These are phyloP conservation scores for Potorous gilbertii DNA, from an alignment of 2,797 vertebrate genomes.

Conservation along the genomic window DNA sequence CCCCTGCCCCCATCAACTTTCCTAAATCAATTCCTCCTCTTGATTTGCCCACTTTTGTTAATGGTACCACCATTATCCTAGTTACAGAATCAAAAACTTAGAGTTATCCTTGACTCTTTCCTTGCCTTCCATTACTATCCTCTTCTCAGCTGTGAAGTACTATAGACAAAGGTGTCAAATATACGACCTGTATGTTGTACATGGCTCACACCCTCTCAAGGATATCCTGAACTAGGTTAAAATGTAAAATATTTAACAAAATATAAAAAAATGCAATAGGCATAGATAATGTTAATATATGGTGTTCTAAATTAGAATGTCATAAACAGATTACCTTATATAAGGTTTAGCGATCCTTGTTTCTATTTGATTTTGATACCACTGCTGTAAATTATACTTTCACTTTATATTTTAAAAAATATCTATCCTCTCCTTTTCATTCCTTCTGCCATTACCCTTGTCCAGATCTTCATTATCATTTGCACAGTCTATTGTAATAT, in stretches of 20 bases:
- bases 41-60: neutral
- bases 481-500: neutral
- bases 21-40: neutral
- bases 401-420: neutral
- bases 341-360: neutral
- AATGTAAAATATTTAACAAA: neutral
- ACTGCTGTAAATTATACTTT: neutral
- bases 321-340: neutral
- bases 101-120: neutral
- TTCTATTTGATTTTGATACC: neutral
- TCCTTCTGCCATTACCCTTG: neutral
- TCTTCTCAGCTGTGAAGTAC: neutral
- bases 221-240: neutral
- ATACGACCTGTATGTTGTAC: neutral
- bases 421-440: neutral
- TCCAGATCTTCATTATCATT: neutral
- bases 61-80: neutral
- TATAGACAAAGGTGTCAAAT: neutral
- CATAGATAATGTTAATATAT: neutral
- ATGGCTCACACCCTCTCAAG: neutral
- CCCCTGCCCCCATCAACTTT: neutral
- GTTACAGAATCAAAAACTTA: neutral
- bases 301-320: neutral
- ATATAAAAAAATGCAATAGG: neutral
- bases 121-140: neutral